phyloP scores from a whole-genome alignment of 1,140 invertebrate genomes.

The Druon quercuslanigerum region DNA sequence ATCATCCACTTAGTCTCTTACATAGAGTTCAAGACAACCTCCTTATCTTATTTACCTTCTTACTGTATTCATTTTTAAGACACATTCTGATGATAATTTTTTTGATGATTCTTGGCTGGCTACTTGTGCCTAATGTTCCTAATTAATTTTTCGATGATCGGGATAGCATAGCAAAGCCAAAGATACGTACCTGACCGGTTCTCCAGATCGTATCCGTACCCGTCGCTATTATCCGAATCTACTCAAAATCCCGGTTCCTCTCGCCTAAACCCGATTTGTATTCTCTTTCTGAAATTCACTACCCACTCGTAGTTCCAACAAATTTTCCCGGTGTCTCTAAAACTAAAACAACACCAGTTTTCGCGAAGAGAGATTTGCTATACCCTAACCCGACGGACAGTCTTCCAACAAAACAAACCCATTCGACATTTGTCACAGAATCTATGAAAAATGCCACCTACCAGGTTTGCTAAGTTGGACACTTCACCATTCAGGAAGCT shows the following conservation, averaged over 20 bases:
- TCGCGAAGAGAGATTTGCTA: too few relatives aligned
- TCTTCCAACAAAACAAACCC: too few relatives aligned
- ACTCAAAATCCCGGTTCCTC: neutral
- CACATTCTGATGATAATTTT: too few relatives aligned
- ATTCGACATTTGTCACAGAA: too few relatives aligned
- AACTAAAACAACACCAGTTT: too few relatives aligned
- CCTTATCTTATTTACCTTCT: neutral
- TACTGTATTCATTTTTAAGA: too few relatives aligned
- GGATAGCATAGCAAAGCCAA: conserved; percentile 27
- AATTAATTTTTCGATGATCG: neutral
- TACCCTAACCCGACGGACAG: too few relatives aligned
- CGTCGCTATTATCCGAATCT: conserved; percentile 26
- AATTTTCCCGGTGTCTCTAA: neutral
- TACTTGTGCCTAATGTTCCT: neutral
- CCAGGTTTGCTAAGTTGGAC: neutral
- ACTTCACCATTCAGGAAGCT: neutral
- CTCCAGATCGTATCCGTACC: conserved; percentile 19
- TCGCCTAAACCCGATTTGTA: neutral
- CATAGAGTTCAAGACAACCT: neutral
- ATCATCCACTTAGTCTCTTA: neutral
- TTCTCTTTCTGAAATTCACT: neutral
- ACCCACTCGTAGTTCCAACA: neutral
- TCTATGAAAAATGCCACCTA: conserved; percentile 1
- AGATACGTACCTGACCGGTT: conserved; percentile 14
- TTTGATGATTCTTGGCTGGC: too few relatives aligned